phyloP scores from a whole-genome alignment of 1,140 invertebrate genomes.

The Micrasema minimum region DNA sequence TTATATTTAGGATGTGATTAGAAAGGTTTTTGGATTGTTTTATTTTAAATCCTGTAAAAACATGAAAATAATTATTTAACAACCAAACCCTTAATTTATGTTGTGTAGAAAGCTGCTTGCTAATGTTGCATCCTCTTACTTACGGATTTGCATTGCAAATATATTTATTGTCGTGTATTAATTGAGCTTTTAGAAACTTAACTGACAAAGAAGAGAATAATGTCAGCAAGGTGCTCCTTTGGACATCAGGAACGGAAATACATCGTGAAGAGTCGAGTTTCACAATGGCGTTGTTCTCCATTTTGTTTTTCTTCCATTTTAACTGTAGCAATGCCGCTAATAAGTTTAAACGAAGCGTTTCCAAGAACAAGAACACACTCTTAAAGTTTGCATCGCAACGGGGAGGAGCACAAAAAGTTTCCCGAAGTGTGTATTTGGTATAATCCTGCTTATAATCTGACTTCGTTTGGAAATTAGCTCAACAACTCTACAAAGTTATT shows the following conservation, averaged over 20 bases:
- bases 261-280: slow-evolving; percentile 20
- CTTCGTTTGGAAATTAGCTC: slow-evolving; percentile 12
- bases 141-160: slow-evolving; percentile 6
- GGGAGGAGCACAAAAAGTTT: slow-evolving; percentile 23
- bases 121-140: too few species aligned
- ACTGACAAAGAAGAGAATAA: slow-evolving; percentile 19
- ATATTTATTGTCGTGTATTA: slow-evolving; percentile 39
- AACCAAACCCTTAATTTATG: too few species aligned
- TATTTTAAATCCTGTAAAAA: too few species aligned
- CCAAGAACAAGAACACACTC: slow-evolving; percentile 4
- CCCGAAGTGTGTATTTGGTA: slow-evolving; percentile 10
- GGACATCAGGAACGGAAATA: slow-evolving; percentile 31
- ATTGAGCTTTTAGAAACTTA: slow-evolving; percentile 25
- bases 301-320: slow-evolving; percentile 18
- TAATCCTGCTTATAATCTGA: slow-evolving; percentile 28
- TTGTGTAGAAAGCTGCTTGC: too few species aligned
- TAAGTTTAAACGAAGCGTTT: slow-evolving; percentile 28
- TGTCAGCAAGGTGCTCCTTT: slow-evolving; percentile 5
- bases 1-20: too few species aligned
- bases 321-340: slow-evolving; percentile 12
- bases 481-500: slow-evolving; percentile 18
- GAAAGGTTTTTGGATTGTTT: too few species aligned
- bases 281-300: slow-evolving; percentile 27
- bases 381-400: slow-evolving; percentile 24
- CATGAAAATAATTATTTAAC: too few species aligned